A percentile compares a stretch with the other conserved stretches of the same genome.
These are phyloP conservation scores for Cistogaster globosa DNA, from an alignment of 2,888 invertebrate species.

Conservation along the genomic window DNA sequence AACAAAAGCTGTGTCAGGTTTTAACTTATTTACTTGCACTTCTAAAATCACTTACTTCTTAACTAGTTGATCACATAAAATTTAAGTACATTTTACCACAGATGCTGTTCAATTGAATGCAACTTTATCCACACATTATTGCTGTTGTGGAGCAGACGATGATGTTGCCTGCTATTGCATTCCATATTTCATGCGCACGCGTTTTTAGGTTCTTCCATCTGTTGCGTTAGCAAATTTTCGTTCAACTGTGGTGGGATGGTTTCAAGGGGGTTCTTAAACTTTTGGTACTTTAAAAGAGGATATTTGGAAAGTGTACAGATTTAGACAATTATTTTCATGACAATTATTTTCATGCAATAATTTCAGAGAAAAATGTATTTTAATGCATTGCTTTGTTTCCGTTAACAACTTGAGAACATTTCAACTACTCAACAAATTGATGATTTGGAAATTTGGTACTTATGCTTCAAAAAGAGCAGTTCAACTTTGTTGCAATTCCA, in stretches of 20 bases:
- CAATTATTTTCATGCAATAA: too few species aligned
- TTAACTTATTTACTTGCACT: slow-evolving; percentile 28
- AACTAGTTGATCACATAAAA: slow-evolving; percentile 41
- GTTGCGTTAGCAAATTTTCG: slow-evolving; percentile 54
- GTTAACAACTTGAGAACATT: too few species aligned
- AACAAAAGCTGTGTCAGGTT: slow-evolving; percentile 57
- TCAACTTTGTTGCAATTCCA: too few species aligned
- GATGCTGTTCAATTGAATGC: slow-evolving; percentile 11
- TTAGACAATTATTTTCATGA: too few species aligned
- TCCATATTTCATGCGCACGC: slow-evolving; percentile 78
- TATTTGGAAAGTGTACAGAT: too few species aligned
- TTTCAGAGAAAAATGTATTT: too few species aligned
- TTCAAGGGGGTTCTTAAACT: slow-evolving; percentile 45
- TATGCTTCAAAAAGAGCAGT: too few species aligned
- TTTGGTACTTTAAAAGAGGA: not conserved
- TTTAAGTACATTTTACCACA: slow-evolving; percentile 30
- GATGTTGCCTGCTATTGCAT: slow-evolving; percentile 64
- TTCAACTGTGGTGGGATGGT: not conserved
- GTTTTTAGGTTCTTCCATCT: slow-evolving; percentile 53
- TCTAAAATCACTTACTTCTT: slow-evolving; percentile 16
- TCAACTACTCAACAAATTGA: too few species aligned
- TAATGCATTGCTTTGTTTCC: too few species aligned
- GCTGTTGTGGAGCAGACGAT: slow-evolving; percentile 10
- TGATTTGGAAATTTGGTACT: too few species aligned
- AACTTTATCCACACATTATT: not conserved